phyloP scores from a whole-genome alignment of 1,140 invertebrate species.

The Drosophila ficusphila region DNA sequence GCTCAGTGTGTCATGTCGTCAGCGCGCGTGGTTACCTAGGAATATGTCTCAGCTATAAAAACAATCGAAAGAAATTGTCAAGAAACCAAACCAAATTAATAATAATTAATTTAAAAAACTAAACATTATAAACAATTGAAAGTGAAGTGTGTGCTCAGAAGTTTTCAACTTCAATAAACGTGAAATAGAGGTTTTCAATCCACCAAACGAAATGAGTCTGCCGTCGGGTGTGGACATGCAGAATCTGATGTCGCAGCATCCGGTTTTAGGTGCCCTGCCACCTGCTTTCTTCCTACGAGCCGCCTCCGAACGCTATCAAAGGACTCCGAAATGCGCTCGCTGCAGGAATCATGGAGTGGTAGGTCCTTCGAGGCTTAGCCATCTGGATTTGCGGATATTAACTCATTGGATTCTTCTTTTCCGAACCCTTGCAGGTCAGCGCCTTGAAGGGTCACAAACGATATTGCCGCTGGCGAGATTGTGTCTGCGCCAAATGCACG shows the following conservation, averaged over 20 bases:
- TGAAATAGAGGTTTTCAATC: not conserved
- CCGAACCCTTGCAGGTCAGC: slow-evolving; percentile 86
- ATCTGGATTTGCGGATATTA: not conserved
- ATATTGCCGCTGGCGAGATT: slow-evolving; percentile 98
- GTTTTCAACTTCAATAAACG: not conserved
- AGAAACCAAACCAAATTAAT: not conserved
- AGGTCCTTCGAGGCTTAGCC: slow-evolving; percentile 22
- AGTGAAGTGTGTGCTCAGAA: slow-evolving; percentile 25
- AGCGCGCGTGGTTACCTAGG: slow-evolving; percentile 28
- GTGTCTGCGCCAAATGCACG: slow-evolving; percentile 98
- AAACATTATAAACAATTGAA: not conserved
- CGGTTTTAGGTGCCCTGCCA: slow-evolving; percentile 91
- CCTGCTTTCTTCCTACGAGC: slow-evolving; percentile 93
- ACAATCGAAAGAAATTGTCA: not conserved
- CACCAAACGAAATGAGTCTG: slow-evolving; percentile 88
- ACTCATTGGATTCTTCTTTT: not conserved
- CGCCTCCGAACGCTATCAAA: slow-evolving; percentile 95
- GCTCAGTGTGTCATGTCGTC: slow-evolving; percentile 77
- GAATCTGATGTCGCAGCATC: slow-evolving; percentile 92
- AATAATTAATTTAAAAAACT: not conserved
- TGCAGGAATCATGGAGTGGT: slow-evolving; percentile 99
- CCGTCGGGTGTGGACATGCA: slow-evolving; percentile 92
- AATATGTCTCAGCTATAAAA: slow-evolving; percentile 21
- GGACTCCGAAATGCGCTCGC: slow-evolving; percentile 99
- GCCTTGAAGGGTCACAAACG: slow-evolving; percentile 99